Base-by-base conservation (phyloP, 1,140 invertebrate genomes). In the Pseudomyrmex pallidus region DNA sequence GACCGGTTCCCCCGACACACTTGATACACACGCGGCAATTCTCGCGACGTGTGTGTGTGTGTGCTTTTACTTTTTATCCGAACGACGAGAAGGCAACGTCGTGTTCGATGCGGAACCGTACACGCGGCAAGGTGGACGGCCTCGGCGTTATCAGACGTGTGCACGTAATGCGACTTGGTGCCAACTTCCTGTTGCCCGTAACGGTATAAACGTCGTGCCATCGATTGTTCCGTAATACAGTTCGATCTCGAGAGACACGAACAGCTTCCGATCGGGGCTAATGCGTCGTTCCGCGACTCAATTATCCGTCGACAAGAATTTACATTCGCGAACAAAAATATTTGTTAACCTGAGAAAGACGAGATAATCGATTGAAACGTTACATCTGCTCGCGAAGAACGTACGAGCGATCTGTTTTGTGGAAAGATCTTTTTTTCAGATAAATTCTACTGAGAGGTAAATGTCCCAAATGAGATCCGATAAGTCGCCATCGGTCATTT, bases 51-150 rank as follows among this genome's bases (percentile, higher is more conserved):
- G 35, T 44, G 83, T 76, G 50, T 15, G 83, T 77, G 50, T 15
- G 44, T 22, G 86, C 83, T 86, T 86, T 84, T 86, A 88, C 86
- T 88, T 86, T 87, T 86, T 85, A 78, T 59, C 77, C 35, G 54
- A 74, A 82, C 62, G 52, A 52, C 76, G 73, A 66, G 59, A 66
- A 62, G 44, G 57, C 5, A 35, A 35, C 35, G 4, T 35, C 35
- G 35, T 35, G 35, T 35, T 35, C 35, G 4, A 35, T 7, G 35
- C 35, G 35, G 35, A 35, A 35, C 22, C 57, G 13, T 54, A 22
- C 35, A 25, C 8, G 50, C 46, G 35, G 35, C 35, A 25, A 59
- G 48, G 7, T 46, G 62, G 63, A 56, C 80, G 44, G 63, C 44
- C 64, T 13, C 15, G 12, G n/a, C 57, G 46, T 74, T 48, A 74